Evolutionary conservation across 2,113 vertebrate genomes (phyloP).

Genomic region (Vulpes ferrilata): DNA sequence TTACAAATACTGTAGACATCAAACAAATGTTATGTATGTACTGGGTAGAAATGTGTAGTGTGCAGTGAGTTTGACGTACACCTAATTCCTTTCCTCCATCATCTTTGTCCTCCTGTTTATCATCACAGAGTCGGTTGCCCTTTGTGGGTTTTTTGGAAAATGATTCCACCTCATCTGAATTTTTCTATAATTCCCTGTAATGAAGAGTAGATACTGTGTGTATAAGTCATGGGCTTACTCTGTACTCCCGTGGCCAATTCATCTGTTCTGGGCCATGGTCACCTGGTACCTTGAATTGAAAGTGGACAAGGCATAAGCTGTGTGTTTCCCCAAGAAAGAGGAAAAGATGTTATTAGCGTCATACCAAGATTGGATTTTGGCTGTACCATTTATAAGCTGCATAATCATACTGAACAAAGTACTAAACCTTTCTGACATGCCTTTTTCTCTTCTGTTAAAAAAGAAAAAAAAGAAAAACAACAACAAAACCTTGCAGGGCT

Average conservation of each 20-base stretch:
- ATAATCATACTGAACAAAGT: not conserved
- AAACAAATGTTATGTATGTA: not conserved
- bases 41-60: not conserved
- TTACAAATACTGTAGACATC: not conserved
- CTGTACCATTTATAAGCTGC: not conserved
- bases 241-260: not conserved
- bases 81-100: not conserved
- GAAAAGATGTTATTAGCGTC: not conserved
- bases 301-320: not conserved
- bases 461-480: not conserved
- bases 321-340: constrained; percentile 19
- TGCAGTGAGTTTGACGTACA: not conserved
- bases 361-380: not conserved
- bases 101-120: not conserved
- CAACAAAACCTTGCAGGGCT: not conserved
- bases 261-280: not conserved
- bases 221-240: not conserved
- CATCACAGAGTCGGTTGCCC: not conserved
- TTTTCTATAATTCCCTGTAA: not conserved
- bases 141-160: constrained; percentile 14
- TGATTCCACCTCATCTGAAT: not conserved
- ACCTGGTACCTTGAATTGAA: not conserved
- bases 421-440: constrained; percentile 24
- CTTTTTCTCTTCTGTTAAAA: not conserved
- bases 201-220: not conserved